phyloP scores from a whole-genome alignment of 1,140 invertebrate species.

The Drosophila bipectinata region DNA sequence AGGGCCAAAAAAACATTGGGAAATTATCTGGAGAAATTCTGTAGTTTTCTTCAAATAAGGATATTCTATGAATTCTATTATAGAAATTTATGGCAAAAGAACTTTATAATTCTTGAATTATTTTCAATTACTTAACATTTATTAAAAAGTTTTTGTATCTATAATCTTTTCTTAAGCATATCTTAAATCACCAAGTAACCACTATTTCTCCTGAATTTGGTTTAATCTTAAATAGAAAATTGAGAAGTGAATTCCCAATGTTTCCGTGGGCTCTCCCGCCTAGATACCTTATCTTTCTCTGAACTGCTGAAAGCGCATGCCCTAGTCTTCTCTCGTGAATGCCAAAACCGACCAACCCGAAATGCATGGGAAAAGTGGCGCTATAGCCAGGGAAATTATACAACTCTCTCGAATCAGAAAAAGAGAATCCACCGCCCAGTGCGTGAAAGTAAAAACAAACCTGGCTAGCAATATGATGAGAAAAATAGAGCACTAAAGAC shows the following conservation, averaged over 20 bases:
- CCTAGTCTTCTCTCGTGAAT: constrained; percentile 3
- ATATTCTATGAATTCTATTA: too few species aligned
- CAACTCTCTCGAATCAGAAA: constrained; percentile 1
- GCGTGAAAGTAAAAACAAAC: constrained; percentile 61
- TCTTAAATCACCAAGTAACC: not conserved
- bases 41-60: too few species aligned
- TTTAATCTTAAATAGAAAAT: not conserved
- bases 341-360: constrained; percentile 46
- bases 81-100: too few species aligned
- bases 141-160: not conserved
- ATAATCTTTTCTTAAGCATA: not conserved
- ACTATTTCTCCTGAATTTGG: not conserved
- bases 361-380: constrained; percentile 46
- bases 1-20: not conserved
- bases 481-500: constrained; percentile 29
- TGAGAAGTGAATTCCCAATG: constrained; percentile 16
- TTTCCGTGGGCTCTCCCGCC: not conserved
- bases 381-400: constrained; percentile 4
- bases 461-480: constrained; percentile 37
- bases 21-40: not conserved
- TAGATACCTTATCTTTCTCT: not conserved
- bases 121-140: not conserved
- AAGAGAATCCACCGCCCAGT: constrained; percentile 3
- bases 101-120: too few species aligned
- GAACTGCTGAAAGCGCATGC: not conserved